Evolutionary conservation across 2,113 vertebrate genomes (phyloP).

Genomic region (Hippopotamus amphibius): DNA sequence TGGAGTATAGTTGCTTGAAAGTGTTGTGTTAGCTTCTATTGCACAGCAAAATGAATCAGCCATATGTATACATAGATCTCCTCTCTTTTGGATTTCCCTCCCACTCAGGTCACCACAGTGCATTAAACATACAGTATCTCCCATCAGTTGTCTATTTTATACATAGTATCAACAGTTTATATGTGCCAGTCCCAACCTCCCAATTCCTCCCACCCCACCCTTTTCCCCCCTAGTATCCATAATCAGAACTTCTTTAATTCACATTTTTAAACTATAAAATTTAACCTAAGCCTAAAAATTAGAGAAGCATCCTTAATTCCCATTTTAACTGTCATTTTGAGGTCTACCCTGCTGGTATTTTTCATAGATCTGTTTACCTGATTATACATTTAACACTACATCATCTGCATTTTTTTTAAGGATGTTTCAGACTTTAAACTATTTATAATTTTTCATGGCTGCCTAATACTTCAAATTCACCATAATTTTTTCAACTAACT

Average conservation of each 20-base stretch:
- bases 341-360: not conserved
- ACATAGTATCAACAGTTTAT: no score
- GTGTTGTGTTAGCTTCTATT: no score
- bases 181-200: no score
- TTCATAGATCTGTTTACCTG: not conserved
- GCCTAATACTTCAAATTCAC: not conserved
- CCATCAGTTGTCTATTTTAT: no score
- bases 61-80: no score
- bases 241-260: constrained; percentile 8
- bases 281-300: not conserved
- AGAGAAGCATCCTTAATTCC: not conserved
- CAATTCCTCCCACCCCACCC: no score
- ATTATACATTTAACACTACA: not conserved
- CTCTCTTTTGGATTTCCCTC: no score
- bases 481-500: not conserved
- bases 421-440: not conserved
- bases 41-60: no score
- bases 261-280: constrained; percentile 6
- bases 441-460: not conserved
- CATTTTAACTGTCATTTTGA: not conserved
- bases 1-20: no score
- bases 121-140: no score
- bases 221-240: no score
- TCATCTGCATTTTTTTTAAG: not conserved
- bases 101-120: no score